Conservation (phyloP, 2,797 vertebrate genomes). For the Sebastes iracundus region DNA sequence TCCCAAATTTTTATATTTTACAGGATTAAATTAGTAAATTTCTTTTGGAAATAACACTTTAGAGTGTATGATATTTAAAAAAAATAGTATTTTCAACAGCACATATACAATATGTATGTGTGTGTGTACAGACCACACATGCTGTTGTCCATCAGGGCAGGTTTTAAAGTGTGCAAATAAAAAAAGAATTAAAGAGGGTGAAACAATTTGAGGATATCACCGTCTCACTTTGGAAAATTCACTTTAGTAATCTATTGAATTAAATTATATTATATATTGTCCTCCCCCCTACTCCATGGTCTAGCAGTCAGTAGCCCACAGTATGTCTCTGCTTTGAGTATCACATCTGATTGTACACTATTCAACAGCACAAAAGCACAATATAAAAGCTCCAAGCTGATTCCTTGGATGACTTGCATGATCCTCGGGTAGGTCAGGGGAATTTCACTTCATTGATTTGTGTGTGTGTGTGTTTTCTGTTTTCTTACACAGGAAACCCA, state of each 20-base stretch:
- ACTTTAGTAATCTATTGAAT: background rate
- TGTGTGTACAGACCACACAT: background rate
- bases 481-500: constrained; percentile 87
- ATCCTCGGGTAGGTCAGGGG: background rate
- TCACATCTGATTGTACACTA: background rate
- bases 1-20: background rate
- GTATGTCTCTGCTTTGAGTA: background rate
- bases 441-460: background rate
- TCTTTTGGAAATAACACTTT: background rate
- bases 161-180: background rate
- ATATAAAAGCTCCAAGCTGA: no score
- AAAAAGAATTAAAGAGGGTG: background rate
- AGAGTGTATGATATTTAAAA: background rate
- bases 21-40: background rate
- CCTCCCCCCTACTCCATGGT: background rate
- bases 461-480: background rate
- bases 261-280: background rate
- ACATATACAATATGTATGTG: background rate
- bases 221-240: background rate
- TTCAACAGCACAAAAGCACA: no score
- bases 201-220: background rate
- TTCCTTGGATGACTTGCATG: background rate
- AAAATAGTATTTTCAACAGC: background rate
- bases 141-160: background rate
- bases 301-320: background rate